These are phyloP conservation scores for Macropus fuliginosus DNA, from an alignment of 2,797 vertebrate species.

Conservation along the genomic window DNA sequence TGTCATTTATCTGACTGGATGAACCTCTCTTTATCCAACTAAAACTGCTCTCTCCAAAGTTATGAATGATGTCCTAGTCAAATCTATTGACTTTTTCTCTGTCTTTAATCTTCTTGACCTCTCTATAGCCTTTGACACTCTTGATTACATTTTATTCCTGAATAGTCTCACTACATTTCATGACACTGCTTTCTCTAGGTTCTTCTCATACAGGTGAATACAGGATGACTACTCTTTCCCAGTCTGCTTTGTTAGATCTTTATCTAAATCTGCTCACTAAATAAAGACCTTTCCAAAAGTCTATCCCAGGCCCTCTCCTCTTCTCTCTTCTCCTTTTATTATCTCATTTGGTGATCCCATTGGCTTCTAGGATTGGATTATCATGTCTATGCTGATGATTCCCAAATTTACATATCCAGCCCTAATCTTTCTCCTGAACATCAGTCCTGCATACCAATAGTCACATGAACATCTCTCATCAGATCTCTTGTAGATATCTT, in stretches of 20 bases:
- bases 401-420: not conserved
- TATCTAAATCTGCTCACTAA: not conserved
- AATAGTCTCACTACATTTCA: not conserved
- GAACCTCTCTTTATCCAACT: too few species aligned
- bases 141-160: not conserved
- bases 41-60: too few species aligned
- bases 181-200: not conserved
- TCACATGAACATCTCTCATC: not conserved
- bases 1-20: too few species aligned
- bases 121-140: not conserved
- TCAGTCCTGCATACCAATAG: not conserved
- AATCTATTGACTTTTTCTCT: too few species aligned
- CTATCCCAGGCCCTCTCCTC: not conserved
- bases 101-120: too few species aligned
- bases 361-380: not conserved
- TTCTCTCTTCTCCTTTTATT: not conserved
- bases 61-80: too few species aligned
- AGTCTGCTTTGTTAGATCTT: not conserved
- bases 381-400: not conserved
- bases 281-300: not conserved
- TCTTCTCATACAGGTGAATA: too few species aligned
- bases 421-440: not conserved
- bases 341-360: not conserved
- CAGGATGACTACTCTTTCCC: not conserved
- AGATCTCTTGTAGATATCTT: not conserved